These are phyloP conservation scores for Ornithorhynchus anatinus DNA, from an alignment of 2,113 vertebrate species.

Conservation along the genomic window DNA sequence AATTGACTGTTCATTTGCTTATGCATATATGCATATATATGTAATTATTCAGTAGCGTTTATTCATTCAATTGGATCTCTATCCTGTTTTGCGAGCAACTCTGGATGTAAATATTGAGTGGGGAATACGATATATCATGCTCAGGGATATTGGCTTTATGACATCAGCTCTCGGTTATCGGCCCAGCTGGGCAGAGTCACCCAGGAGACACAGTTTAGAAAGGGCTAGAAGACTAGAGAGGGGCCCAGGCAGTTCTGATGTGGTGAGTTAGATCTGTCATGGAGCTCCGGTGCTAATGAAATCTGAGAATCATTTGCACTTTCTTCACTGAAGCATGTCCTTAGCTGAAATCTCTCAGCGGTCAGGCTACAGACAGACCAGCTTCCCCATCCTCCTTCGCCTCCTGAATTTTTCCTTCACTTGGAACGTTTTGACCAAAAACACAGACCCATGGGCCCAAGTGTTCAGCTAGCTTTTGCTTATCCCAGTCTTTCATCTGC, in stretches of 20 bases:
- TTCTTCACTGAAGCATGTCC: neutral
- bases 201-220: conserved; percentile 3
- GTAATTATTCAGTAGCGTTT: too few species aligned
- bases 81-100: too few species aligned
- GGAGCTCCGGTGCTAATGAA: fast-evolving
- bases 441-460: neutral
- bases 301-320: conserved; percentile 8
- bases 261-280: neutral
- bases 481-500: conserved; percentile 17
- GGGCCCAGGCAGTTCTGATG: conserved; percentile 3
- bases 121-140: too few species aligned
- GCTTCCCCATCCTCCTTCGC: conserved; percentile 4
- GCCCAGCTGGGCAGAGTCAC: neutral
- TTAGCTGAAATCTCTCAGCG: neutral
- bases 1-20: too few species aligned
- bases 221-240: neutral
- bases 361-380: neutral
- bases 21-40: too few species aligned
- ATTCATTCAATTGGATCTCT: too few species aligned
- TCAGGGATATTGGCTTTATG: neutral
- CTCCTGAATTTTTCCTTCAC: neutral
- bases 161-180: conserved; percentile 35
- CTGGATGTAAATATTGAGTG: too few species aligned
- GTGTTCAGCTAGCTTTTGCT: neutral
- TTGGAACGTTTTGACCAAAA: conserved; percentile 23